A percentile compares a stretch with the other conserved stretches of the same genome.
phyloP scores from a whole-genome alignment of 2,888 invertebrate species.

The Lamellibrachia columna region DNA sequence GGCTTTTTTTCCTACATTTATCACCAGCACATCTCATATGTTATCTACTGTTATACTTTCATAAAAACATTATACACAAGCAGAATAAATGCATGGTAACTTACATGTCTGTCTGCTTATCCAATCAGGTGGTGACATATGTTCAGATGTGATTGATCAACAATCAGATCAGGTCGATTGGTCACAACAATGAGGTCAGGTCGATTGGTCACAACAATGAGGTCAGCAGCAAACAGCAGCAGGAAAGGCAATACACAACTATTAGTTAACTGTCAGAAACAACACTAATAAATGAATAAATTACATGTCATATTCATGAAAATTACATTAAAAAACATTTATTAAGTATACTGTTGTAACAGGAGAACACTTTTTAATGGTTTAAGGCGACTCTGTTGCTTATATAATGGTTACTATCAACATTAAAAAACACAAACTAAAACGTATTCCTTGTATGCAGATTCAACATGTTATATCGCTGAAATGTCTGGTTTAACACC shows the following conservation, averaged over 20 bases:
- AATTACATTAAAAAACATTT: too few species aligned
- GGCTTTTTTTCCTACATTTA: neutral
- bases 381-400: neutral
- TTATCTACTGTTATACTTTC: neutral
- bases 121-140: neutral
- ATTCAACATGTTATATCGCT: neutral
- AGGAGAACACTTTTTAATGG: neutral
- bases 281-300: neutral
- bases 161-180: neutral
- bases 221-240: neutral
- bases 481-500: neutral
- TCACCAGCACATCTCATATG: neutral
- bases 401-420: neutral
- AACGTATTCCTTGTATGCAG: neutral
- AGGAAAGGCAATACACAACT: neutral
- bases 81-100: neutral
- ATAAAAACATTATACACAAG: neutral
- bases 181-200: neutral
- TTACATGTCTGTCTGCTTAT: conserved; percentile 16
- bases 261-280: neutral
- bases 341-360: too few species aligned
- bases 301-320: neutral
- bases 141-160: neutral
- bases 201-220: neutral
- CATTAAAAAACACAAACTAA: neutral